Conservation (phyloP, 1,140 invertebrate genomes). For the Drosophila obscura region DNA sequence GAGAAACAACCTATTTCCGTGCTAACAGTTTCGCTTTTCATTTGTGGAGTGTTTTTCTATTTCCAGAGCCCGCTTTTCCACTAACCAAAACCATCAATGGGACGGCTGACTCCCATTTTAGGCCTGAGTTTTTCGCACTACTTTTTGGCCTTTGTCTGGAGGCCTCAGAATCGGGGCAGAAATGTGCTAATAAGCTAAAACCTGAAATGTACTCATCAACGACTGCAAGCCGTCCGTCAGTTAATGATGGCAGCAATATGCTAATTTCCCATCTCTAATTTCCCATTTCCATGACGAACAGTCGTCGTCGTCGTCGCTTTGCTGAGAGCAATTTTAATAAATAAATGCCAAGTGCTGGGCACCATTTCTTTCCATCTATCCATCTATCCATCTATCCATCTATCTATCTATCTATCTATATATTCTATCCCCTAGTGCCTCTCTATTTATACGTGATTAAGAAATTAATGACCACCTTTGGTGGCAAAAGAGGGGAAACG, state of each 20-base stretch:
- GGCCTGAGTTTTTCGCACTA: constrained; percentile 13
- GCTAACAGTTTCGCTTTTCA: constrained; percentile 76
- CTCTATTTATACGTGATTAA: constrained; percentile 54
- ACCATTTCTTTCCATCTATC: constrained; percentile 29
- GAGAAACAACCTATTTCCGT: constrained; percentile 43
- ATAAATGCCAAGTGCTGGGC: constrained; percentile 57
- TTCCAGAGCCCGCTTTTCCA: constrained; percentile 12
- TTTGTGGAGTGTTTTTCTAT: constrained; percentile 50
- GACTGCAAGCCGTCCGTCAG: constrained; percentile 51
- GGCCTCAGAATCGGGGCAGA: constrained; percentile 13
- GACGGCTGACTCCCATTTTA: constrained; percentile 9
- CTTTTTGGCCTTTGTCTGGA: constrained; percentile 14
- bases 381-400: not conserved
- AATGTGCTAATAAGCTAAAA: constrained; percentile 33
- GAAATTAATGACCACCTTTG: constrained; percentile 62
- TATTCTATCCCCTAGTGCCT: no score
- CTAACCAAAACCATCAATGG: not conserved
- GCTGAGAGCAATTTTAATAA: constrained; percentile 62
- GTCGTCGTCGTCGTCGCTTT: constrained; percentile 37
- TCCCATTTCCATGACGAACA: constrained; percentile 47
- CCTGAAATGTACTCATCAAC: constrained; percentile 23
- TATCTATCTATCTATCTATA: no score
- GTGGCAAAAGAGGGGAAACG: constrained; percentile 10
- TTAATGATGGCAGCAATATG: constrained; percentile 70
- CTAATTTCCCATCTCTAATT: constrained; percentile 49